phyloP scores from a whole-genome alignment of 2,888 invertebrate species.

The Coleophora flavipennella region DNA sequence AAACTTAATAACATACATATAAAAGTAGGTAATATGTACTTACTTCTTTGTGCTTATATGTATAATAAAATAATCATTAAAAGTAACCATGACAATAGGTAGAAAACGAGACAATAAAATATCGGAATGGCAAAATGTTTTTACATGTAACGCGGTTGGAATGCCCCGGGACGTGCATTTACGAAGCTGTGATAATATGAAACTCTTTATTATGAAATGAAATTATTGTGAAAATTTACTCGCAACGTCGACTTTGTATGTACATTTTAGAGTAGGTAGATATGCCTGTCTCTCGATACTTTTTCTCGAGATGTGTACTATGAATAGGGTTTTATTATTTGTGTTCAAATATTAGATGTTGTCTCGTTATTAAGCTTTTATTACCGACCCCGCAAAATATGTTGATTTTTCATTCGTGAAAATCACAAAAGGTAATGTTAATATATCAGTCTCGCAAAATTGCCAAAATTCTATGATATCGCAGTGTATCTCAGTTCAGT shows the following conservation, averaged over 20 bases:
- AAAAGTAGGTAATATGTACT: no score
- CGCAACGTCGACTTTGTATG: conserved; percentile 24
- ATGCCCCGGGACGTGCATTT: conserved; percentile 43
- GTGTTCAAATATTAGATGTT: neutral
- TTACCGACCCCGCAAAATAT: neutral
- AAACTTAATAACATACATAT: no score
- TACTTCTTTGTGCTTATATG: no score
- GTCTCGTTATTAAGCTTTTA: neutral
- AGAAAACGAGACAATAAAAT: conserved; percentile 8
- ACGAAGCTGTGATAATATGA: conserved; percentile 51
- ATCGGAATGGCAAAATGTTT: conserved; percentile 37
- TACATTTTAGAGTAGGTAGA: conserved; percentile 21
- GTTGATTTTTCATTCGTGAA: no score
- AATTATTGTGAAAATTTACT: conserved; percentile 33
- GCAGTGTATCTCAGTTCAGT: neutral
- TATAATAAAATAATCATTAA: neutral
- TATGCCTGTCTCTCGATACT: conserved; percentile 34
- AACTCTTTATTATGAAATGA: conserved; percentile 36
- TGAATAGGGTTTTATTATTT: neutral
- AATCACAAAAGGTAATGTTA: no score
- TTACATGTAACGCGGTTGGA: conserved; percentile 43
- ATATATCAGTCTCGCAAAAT: no score
- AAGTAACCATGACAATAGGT: neutral
- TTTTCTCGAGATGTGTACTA: conserved; percentile 37
- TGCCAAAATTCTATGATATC: no score